Evolutionary conservation across 2,888 invertebrate species (phyloP).

Genomic region (Eristalis tenax): DNA sequence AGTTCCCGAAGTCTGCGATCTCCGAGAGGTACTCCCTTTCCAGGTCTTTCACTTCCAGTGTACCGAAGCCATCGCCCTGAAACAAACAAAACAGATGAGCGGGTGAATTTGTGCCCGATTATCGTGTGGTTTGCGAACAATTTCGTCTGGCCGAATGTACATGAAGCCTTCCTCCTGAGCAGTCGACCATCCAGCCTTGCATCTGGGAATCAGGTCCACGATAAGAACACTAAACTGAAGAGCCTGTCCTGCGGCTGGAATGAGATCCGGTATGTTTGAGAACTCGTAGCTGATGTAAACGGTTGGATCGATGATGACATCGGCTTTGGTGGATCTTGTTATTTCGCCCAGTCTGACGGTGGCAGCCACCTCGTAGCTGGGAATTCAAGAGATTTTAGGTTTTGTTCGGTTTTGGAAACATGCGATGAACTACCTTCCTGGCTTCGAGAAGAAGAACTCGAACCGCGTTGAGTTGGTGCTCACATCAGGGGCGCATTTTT

Average conservation of each 20-base stretch:
- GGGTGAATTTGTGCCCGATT: not conserved
- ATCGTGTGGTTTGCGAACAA: constrained; percentile 15
- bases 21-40: constrained; percentile 64
- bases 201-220: constrained; percentile 60
- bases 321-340: constrained; percentile 33
- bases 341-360: constrained; percentile 45
- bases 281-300: constrained; percentile 61
- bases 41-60: constrained; percentile 46
- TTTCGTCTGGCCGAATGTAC: constrained; percentile 60
- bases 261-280: constrained; percentile 52
- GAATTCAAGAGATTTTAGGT: not conserved
- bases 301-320: constrained; percentile 54
- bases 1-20: constrained; percentile 64
- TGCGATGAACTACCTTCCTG: constrained; percentile 40
- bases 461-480: constrained; percentile 45
- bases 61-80: constrained; percentile 60
- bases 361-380: constrained; percentile 49
- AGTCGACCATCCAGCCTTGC: constrained; percentile 67
- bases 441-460: constrained; percentile 42
- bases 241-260: constrained; percentile 42
- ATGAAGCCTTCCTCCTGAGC: constrained; percentile 65
- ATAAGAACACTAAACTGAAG: constrained; percentile 58
- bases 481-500: constrained; percentile 27
- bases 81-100: not conserved
- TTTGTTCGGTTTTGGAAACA: not conserved